Conservation (phyloP, 2,113 vertebrate genomes). For the Cavia aperea region DNA sequence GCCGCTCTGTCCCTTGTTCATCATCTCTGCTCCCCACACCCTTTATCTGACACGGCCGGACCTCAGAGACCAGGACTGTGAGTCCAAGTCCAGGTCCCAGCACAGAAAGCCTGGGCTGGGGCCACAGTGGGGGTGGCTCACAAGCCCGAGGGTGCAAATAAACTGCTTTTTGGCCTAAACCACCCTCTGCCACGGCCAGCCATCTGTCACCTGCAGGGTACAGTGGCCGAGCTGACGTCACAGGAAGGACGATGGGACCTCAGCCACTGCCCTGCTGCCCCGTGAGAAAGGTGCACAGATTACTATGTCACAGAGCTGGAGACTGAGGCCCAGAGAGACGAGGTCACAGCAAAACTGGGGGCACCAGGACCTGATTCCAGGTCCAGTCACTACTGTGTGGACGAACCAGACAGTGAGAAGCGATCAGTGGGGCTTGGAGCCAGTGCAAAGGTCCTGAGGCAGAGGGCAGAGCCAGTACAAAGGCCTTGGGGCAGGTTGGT, state of each 20-base stretch:
- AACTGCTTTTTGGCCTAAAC: background rate
- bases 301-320: background rate
- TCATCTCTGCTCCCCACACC: background rate
- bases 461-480: too few relatives aligned
- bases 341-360: background rate
- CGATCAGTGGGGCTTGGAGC: fast-evolving
- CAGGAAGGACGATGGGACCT: background rate
- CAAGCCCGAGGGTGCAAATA: background rate
- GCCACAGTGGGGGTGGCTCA: background rate
- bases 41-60: background rate
- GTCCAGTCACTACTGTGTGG: background rate
- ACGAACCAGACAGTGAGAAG: background rate
- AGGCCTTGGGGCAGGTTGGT: background rate
- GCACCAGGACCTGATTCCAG: background rate
- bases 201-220: background rate
- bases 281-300: background rate
- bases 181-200: background rate
- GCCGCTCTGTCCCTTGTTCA: background rate
- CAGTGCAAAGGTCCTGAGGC: too few relatives aligned
- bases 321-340: background rate
- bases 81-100: background rate
- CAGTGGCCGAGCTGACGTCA: background rate
- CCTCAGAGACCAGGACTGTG: background rate
- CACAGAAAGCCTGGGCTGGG: background rate
- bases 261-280: background rate